A percentile compares a stretch with the other conserved stretches of the same genome.
Evolutionary conservation across 2,797 vertebrate species (phyloP).

Genomic region (Mormyrus hasselquistii): DNA sequence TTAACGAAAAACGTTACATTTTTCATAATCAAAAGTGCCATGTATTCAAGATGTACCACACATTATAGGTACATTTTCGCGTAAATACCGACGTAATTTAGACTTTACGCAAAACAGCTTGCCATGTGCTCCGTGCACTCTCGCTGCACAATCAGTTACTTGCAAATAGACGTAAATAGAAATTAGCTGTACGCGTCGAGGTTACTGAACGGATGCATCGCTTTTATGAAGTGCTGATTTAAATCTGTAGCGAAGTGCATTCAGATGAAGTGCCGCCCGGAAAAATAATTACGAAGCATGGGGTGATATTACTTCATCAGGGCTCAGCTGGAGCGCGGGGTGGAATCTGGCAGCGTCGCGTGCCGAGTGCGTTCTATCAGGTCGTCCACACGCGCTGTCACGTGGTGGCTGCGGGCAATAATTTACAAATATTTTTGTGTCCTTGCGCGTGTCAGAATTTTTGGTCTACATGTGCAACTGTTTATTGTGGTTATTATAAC

Average conservation of each 20-base stretch:
- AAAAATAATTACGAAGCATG: conserved; percentile 16
- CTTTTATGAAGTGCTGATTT: not conserved
- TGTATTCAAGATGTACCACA: not conserved
- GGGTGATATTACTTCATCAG: conserved; percentile 2
- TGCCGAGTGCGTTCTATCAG: not conserved
- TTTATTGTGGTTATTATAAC: not conserved
- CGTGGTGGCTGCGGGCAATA: not conserved
- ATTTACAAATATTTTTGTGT: not conserved
- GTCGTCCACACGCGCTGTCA: not conserved
- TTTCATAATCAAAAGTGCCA: not conserved
- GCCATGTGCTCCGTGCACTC: not conserved
- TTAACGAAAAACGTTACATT: not conserved
- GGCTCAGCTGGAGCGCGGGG: not conserved
- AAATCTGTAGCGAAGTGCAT: not conserved
- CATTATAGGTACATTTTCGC: not conserved
- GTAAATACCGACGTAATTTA: not conserved
- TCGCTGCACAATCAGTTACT: not conserved
- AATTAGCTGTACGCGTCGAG: not conserved
- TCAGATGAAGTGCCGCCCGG: not conserved
- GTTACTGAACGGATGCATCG: not conserved
- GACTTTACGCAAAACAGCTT: not conserved
- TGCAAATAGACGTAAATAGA: conserved; percentile 6
- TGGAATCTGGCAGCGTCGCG: not conserved
- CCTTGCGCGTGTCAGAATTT: not conserved
- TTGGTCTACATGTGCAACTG: not conserved